Conservation (phyloP, 2,113 vertebrate species). For the Periophthalmus modestus region DNA sequence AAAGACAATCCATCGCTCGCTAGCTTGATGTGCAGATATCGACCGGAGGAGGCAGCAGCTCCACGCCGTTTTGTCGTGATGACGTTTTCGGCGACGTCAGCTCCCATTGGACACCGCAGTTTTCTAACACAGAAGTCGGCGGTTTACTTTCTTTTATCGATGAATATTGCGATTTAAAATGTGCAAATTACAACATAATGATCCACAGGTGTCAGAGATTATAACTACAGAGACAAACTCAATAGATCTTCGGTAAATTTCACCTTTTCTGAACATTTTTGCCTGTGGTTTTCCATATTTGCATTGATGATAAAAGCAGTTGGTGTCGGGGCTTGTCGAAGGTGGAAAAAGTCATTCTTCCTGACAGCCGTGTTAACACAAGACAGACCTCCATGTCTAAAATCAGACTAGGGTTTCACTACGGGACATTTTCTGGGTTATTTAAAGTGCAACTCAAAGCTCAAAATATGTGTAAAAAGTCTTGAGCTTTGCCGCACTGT, state of each 20-base stretch:
- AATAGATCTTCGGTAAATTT: neutral
- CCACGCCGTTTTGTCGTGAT: too few species aligned
- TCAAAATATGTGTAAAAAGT: constrained; percentile 31
- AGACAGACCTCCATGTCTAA: constrained; percentile 45
- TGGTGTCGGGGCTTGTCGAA: constrained; percentile 33
- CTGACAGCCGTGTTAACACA: constrained; percentile 50
- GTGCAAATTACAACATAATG: too few species aligned
- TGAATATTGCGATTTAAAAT: too few species aligned
- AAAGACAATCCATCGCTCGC: too few species aligned
- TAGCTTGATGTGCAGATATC: too few species aligned
- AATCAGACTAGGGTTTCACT: constrained; percentile 53
- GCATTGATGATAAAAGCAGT: constrained; percentile 56
- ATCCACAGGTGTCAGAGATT: too few species aligned
- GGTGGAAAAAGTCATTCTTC: constrained; percentile 44
- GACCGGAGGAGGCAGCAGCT: too few species aligned
- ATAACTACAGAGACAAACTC: too few species aligned
- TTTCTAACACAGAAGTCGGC: too few species aligned
- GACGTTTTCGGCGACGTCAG: too few species aligned
- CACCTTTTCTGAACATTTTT: constrained; percentile 12
- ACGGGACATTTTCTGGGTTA: constrained; percentile 41
- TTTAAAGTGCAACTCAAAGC: constrained; percentile 33
- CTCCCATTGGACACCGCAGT: too few species aligned
- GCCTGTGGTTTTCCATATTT: neutral
- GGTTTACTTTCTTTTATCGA: too few species aligned
- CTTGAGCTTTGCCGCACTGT: constrained; percentile 19